phyloP scores from a whole-genome alignment of 2,888 invertebrate genomes.

The Bugula neritina region DNA sequence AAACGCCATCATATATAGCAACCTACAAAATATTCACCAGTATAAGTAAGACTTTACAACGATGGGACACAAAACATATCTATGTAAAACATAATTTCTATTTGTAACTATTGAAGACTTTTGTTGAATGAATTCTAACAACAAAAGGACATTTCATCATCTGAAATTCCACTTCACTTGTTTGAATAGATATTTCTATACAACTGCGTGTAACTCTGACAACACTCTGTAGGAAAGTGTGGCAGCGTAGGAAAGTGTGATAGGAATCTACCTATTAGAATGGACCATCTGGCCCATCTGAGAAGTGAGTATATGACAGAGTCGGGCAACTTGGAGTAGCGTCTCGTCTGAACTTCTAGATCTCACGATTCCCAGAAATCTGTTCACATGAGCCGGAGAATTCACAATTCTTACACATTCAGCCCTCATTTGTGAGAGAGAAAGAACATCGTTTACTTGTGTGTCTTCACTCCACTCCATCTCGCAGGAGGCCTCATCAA shows the following conservation, averaged over 20 bases:
- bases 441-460: conserved; percentile 33
- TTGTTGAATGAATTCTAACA: too few species aligned
- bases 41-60: neutral
- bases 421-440: conserved; percentile 42
- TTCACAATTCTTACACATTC: conserved; percentile 66
- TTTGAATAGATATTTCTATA: too few species aligned
- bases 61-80: neutral
- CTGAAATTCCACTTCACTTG: too few species aligned
- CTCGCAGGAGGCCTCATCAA: neutral
- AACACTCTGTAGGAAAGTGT: too few species aligned
- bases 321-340: conserved; percentile 66
- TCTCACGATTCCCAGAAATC: conserved; percentile 56
- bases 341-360: conserved; percentile 55
- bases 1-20: conserved; percentile 74
- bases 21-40: conserved; percentile 52
- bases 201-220: too few species aligned
- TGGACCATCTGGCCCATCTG: conserved; percentile 76
- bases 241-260: too few species aligned
- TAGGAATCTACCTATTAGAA: conserved; percentile 72
- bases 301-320: conserved; percentile 77
- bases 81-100: neutral
- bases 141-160: too few species aligned
- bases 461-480: neutral
- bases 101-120: too few species aligned
- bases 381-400: conserved; percentile 60